Conservation (phyloP, 2,113 vertebrate genomes). For the Etia nguti region DNA sequence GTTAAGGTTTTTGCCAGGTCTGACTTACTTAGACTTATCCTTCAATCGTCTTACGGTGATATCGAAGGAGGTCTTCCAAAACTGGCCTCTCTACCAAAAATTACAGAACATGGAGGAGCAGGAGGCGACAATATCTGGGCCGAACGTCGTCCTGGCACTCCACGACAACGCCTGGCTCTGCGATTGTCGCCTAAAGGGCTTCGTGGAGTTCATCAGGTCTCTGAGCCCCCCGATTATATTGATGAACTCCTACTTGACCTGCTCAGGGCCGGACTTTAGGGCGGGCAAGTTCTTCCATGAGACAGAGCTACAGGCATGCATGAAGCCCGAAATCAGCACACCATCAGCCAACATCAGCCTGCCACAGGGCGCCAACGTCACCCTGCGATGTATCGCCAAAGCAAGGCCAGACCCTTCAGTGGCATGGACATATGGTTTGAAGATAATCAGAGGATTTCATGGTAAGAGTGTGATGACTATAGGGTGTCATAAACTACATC, state of each 20-base stretch:
- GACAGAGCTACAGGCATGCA: constrained; percentile 79
- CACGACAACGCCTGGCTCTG: constrained; percentile 89
- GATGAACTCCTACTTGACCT: constrained; percentile 90
- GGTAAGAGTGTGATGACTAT: constrained; percentile 73
- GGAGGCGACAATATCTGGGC: not conserved
- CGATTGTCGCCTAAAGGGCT: constrained; percentile 85
- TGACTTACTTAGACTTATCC: constrained; percentile 91
- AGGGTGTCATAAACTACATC: not conserved
- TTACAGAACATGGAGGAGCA: constrained; percentile 43
- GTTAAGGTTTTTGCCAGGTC: constrained; percentile 78
- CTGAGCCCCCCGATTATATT: constrained; percentile 81
- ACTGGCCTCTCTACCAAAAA: constrained; percentile 81
- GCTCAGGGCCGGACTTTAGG: constrained; percentile 78
- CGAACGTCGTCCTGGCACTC: constrained; percentile 79
- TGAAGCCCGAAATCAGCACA: constrained; percentile 74
- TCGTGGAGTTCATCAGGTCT: constrained; percentile 81
- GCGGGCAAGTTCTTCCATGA: constrained; percentile 83
- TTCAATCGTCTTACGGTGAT: constrained; percentile 88
- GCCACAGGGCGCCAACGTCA: constrained; percentile 73
- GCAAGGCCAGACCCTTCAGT: constrained; percentile 79
- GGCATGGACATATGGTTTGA: constrained; percentile 85
- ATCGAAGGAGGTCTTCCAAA: constrained; percentile 86
- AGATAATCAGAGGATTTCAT: constrained; percentile 84
- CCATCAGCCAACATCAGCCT: constrained; percentile 74
- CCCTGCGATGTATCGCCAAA: constrained; percentile 78